These are phyloP conservation scores for Alosa sapidissima DNA, from an alignment of 2,797 vertebrate species.

Conservation along the genomic window DNA sequence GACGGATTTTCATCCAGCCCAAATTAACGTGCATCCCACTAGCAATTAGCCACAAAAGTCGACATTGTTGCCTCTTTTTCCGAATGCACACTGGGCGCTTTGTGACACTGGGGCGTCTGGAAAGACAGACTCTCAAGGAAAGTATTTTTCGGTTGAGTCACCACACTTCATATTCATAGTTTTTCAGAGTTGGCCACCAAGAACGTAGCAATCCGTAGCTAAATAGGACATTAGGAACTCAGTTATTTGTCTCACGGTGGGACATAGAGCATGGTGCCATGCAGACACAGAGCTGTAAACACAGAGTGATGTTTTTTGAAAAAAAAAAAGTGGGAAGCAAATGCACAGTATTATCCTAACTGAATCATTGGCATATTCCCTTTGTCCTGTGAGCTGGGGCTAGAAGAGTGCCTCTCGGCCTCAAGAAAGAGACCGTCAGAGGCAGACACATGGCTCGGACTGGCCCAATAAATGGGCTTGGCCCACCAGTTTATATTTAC, in stretches of 20 bases:
- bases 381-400: not conserved
- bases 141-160: conserved; percentile 82
- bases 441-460: not conserved
- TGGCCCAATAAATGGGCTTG: not conserved
- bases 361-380: not conserved
- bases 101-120: conserved; percentile 77
- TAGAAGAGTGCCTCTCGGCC: not conserved
- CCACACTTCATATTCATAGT: conserved; percentile 71
- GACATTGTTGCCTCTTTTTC: conserved; percentile 76
- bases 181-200: conserved; percentile 60
- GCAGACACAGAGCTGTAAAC: not conserved
- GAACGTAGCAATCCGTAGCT: conserved; percentile 60
- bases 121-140: conserved; percentile 73
- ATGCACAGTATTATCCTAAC: conserved; percentile 13
- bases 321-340: not conserved
- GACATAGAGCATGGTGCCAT: too few species aligned
- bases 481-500: not conserved
- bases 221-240: conserved; percentile 28
- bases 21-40: conserved; percentile 79
- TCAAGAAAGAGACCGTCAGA: not conserved
- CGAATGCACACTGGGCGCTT: conserved; percentile 74
- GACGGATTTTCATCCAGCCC: conserved; percentile 76
- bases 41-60: conserved; percentile 78
- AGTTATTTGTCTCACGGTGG: conserved; percentile 31
- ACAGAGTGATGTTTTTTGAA: not conserved